A percentile compares a stretch with the other conserved stretches of the same genome.
phyloP scores from a whole-genome alignment of 64 coral and sea anemone species.

The Astreopora myriophthalma region DNA sequence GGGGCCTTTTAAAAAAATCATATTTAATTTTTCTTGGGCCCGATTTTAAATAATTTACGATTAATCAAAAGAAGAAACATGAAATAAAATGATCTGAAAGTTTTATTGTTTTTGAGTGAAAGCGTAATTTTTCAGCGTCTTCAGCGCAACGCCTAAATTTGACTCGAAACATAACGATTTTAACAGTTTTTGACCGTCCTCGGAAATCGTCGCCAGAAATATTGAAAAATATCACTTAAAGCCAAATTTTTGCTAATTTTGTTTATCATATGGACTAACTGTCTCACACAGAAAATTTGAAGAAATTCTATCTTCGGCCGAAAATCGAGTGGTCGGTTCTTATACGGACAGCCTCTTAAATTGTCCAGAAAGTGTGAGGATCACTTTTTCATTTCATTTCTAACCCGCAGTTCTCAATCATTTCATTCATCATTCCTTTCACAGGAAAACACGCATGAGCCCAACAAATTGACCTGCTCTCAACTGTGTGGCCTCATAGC shows the following conservation, averaged over 20 bases:
- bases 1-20: no score
- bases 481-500: no score
- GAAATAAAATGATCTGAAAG: background rate
- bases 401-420: no score
- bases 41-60: background rate
- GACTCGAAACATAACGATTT: no score
- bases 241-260: no score
- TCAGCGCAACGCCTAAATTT: no score
- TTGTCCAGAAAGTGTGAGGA: no score
- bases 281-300: background rate
- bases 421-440: no score
- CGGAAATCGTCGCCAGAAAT: conserved; percentile 12
- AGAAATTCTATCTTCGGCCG: conserved; percentile 27
- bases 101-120: background rate
- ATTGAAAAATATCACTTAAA: background rate
- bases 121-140: background rate
- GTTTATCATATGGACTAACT: no score
- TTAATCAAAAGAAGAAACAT: background rate
- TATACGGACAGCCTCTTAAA: conserved; percentile 38
- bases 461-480: no score
- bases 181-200: background rate
- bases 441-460: no score
- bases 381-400: no score
- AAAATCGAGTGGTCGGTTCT: conserved; percentile 36
- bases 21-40: background rate